Base-by-base conservation (phyloP, 1,140 invertebrate species). In the Lutraria rhynchaena region DNA sequence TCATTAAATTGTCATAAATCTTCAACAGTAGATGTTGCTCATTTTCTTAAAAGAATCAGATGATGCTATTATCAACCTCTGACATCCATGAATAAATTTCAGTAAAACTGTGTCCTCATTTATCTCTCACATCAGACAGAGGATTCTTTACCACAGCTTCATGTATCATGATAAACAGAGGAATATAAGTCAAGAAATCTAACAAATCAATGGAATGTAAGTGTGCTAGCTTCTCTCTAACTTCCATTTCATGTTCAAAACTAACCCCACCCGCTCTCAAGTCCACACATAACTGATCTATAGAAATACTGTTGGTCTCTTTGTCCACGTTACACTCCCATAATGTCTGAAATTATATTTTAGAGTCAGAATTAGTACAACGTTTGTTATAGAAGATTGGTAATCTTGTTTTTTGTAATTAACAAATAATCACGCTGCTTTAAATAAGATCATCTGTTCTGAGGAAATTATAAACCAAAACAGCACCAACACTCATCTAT, bases 161-260 rank as follows among this genome's bases (percentile, higher is more conserved):
- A 76, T 92, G 91, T 29, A 91, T 90, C 87, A 90, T 88, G 11
- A 92, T 89, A 76, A 92, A 92, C 27, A 92, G 81, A 24, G 91
- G 91, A 33, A 91, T 82, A 82, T 92, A 92, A 37, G 89, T 89
- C 37, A 92, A 82, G 71, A 92, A 92, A 81, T 91, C 90, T 27
- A 91, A 81, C n/a, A 91, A 80, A 80, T 92, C 90, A 13, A 92
- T 65, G 3, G 87, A 81, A n/a, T 81, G 60, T 46, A 89, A 61
- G 70, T 90, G 88, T 24, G 83, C 51, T 4, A 92, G 83, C 85
- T 87, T 89, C 24, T 86, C 74, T 0, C 85, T 71, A 0, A 91
- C 89, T 65, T 91, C 85, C 27, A 63, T 33, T 75, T 91, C 88
- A 70, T 91, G 88, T 58, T 87, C 65, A 9, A 55, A 61, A 74